Percentiles rank a stretch among this genome's conserved stretches.
These are phyloP conservation scores for Lophotriccus pileatus DNA, from an alignment of 2,797 vertebrate species.

Conservation along the genomic window DNA sequence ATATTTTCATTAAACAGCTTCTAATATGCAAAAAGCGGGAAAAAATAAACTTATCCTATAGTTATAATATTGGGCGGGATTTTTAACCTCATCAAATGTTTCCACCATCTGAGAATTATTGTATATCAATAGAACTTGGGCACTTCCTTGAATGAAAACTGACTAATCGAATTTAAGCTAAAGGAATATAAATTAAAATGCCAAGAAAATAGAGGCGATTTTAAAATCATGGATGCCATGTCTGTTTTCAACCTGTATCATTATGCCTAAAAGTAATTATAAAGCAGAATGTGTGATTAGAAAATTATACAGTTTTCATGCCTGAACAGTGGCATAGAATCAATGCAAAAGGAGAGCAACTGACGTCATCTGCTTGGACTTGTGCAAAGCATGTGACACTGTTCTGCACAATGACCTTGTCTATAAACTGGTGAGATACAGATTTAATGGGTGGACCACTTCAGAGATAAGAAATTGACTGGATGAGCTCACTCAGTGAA, in stretches of 20 bases:
- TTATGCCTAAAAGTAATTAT: background rate
- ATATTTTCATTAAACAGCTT: background rate
- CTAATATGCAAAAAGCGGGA: background rate
- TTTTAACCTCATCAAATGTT: background rate
- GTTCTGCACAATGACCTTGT: background rate
- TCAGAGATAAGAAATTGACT: background rate
- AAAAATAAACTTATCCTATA: background rate
- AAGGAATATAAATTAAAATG: background rate
- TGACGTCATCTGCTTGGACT: background rate
- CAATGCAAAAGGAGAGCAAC: background rate
- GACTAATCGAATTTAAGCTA: background rate
- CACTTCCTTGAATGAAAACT: background rate
- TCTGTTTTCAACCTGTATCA: background rate
- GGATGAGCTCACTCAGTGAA: background rate
- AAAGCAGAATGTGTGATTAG: background rate
- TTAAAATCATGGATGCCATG: background rate
- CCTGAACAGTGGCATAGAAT: background rate
- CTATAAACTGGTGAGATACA: background rate
- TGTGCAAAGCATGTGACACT: background rate
- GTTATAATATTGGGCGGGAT: background rate
- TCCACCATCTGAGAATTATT: background rate
- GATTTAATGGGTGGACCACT: background rate
- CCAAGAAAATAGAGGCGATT: background rate
- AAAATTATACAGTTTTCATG: background rate
- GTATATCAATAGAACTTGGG: background rate